Base-by-base conservation (phyloP, 2,888 invertebrate genomes). In the Pristionchus maxplancki region DNA sequence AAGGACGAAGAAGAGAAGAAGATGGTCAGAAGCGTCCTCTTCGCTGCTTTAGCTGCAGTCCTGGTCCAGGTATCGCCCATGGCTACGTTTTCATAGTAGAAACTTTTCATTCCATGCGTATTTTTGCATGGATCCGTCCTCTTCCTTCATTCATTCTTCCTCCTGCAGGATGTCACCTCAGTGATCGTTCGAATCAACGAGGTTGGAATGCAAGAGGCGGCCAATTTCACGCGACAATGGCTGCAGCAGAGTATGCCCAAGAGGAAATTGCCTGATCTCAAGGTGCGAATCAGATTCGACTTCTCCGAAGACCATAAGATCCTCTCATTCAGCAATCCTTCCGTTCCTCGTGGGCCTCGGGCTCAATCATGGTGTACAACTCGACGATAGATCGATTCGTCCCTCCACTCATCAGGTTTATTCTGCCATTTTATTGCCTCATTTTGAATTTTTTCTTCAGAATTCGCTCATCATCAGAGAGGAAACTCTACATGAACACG, bases 161-260 rank as follows among this genome's bases (percentile, higher is more conserved):
- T 20, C 81, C 48, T 50, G 34, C 48, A 86, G 86, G 34, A 31
- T 15, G 9, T 1, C 11, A 34, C 44, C 53, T 86, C 44, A 17
- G 86, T 86, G 0, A 86, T 86, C 71, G 71, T 92, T 87, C 91
- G 93, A 84, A 90, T 93, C 17, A 92, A 93, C 89, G 92, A 93
- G 78, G 91, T 91, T 50, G 93, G 93, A 17, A 89, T 93, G 24
- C 91, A 90, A 44, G 93, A 93, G 88, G 91, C 93, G 37, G 93
- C 93, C 24, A 92, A 93, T 44, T 93, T 93, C 89, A 93, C 93
- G 20, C 90, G 93, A 87, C 93, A 93, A 89, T 93, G 93, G 93
- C 92, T 93, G 78, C 89, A 91, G 13, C 90, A 91, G 90, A 92
- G 93, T 15, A 90, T 93, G 81, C 91, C 92, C 9, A 92, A 92